Percentiles rank a stretch among this genome's conserved stretches.
phyloP scores from a whole-genome alignment of 1,140 invertebrate genomes.

The Drosophila gunungcola region DNA sequence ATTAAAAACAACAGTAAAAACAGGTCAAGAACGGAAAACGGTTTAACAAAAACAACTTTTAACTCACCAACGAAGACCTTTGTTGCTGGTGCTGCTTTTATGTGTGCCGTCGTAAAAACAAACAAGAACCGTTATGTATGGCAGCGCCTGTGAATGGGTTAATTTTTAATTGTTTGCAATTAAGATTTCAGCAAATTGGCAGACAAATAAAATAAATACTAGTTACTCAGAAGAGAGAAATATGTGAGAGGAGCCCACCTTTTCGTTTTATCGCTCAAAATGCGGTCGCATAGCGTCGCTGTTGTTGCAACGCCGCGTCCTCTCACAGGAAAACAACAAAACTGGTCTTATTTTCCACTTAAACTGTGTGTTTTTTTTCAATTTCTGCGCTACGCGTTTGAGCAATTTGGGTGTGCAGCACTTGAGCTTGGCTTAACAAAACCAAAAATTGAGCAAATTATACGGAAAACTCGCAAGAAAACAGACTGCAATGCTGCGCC shows the following conservation, averaged over 20 bases:
- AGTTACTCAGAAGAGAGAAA: constrained; percentile 18
- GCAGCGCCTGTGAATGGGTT: constrained; percentile 29
- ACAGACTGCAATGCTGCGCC: constrained; percentile 56
- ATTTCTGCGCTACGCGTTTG: constrained; percentile 3
- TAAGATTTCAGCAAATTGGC: constrained; percentile 32
- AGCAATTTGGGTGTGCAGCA: constrained; percentile 24
- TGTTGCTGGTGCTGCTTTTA: constrained; percentile 18
- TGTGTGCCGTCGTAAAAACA: constrained; percentile 30
- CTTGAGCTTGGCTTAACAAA: constrained; percentile 35
- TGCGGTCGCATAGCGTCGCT: constrained; percentile 72
- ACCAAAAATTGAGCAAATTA: constrained; percentile 63
- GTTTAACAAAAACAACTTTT: constrained; percentile 40
- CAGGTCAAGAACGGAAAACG: constrained; percentile 42
- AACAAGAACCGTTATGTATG: constrained; percentile 17
- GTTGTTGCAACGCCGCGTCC: constrained; percentile 61
- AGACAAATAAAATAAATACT: constrained; percentile 10
- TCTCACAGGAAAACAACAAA: constrained; percentile 27
- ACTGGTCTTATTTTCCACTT: constrained; percentile 5
- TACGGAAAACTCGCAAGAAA: constrained; percentile 57
- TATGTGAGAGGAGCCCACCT: constrained; percentile 17
- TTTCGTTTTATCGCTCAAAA: constrained; percentile 43
- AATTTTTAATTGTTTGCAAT: constrained; percentile 20
- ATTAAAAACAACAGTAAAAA: constrained; percentile 21
- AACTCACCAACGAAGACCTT: constrained; percentile 38
- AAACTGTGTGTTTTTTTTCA: neutral